A percentile compares a stretch with the other conserved stretches of the same genome.
Conservation (phyloP, 2,113 vertebrate species). For the Ictalurus furcatus region DNA sequence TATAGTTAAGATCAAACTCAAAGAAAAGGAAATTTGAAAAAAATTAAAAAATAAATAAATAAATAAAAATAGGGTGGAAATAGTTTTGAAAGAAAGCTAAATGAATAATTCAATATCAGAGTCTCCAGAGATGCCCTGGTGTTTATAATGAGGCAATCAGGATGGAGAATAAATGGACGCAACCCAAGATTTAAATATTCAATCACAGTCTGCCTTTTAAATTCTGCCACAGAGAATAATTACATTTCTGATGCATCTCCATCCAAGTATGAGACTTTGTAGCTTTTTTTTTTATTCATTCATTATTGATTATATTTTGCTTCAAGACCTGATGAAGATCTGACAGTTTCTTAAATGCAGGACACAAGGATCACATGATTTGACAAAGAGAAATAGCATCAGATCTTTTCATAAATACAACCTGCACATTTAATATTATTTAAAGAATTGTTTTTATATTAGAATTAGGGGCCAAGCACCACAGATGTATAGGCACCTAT, state of each 20-base stretch:
- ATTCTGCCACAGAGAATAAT: neutral
- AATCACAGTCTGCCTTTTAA: neutral
- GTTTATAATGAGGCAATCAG: conserved; percentile 14
- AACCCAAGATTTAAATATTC: conserved; percentile 6
- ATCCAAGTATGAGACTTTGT: neutral
- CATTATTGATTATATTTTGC: neutral
- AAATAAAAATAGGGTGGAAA: neutral
- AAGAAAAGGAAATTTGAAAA: neutral
- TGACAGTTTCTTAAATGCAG: neutral
- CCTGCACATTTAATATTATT: neutral
- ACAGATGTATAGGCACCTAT: too few species aligned
- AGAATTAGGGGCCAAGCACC: too few species aligned
- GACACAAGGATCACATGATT: neutral
- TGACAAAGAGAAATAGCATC: neutral
- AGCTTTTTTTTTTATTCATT: neutral
- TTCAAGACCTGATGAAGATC: neutral
- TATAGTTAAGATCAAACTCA: neutral
- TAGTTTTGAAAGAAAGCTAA: neutral
- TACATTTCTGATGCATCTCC: neutral
- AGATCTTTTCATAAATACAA: neutral
- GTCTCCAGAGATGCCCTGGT: neutral
- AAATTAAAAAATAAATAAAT: neutral
- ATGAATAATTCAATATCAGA: neutral
- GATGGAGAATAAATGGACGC: neutral
- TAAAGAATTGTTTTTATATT: neutral